Percentiles rank a stretch among this genome's conserved stretches.
Evolutionary conservation across 2,797 vertebrate species (phyloP).

Genomic region (Trematomus bernacchii): DNA sequence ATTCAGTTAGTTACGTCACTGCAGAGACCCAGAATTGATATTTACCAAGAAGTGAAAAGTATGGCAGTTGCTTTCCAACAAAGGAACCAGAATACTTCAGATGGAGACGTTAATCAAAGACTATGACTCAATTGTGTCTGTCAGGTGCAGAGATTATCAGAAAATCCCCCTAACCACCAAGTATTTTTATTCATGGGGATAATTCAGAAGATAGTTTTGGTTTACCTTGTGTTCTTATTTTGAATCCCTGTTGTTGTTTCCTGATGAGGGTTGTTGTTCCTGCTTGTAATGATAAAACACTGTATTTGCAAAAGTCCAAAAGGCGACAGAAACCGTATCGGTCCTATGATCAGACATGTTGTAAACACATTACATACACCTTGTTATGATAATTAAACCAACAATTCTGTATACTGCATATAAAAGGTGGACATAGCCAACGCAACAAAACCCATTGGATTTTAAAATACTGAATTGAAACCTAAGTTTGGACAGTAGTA

Average conservation of each 20-base stretch:
- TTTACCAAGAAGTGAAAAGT: conserved; percentile 7
- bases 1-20: conserved; percentile 40
- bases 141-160: conserved; percentile 1
- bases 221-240: not conserved
- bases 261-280: not conserved
- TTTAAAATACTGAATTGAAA: no score
- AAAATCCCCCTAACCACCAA: not conserved
- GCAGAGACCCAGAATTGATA: conserved; percentile 37
- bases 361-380: not conserved
- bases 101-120: conserved; percentile 2
- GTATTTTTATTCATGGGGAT: not conserved
- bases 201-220: not conserved
- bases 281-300: no score
- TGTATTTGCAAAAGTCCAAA: not conserved
- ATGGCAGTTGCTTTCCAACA: conserved; percentile 23
- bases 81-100: conserved; percentile 5
- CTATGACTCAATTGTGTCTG: conserved; percentile 5
- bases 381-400: no score
- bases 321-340: not conserved
- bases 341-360: not conserved
- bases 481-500: no score
- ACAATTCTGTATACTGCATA: no score
- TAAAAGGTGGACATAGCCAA: no score
- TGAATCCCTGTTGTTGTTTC: no score
- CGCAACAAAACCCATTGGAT: no score